phyloP scores from a whole-genome alignment of 1,140 invertebrate species.

The Drosophila miranda region DNA sequence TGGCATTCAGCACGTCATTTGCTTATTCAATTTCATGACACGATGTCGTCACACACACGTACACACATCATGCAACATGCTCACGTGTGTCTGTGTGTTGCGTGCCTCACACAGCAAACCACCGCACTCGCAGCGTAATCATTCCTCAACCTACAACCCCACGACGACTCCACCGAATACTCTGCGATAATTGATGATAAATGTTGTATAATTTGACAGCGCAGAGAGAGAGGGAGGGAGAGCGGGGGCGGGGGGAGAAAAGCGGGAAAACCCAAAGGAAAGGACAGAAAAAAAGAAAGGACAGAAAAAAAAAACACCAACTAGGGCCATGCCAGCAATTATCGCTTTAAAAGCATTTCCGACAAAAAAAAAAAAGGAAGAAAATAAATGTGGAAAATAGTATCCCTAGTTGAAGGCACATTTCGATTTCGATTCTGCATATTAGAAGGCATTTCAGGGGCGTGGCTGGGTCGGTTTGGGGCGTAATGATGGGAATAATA shows the following conservation, averaged over 20 bases:
- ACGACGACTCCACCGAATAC: conserved; percentile 42
- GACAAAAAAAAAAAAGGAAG: conserved; percentile 27
- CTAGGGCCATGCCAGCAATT: conserved; percentile 68
- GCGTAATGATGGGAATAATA: conserved; percentile 56
- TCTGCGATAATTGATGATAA: conserved; percentile 78
- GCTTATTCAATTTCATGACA: conserved; percentile 80
- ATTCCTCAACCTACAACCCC: conserved; percentile 51
- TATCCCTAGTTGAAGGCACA: conserved; percentile 55
- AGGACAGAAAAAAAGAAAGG: conserved; percentile 1
- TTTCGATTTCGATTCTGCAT: conserved; percentile 22
- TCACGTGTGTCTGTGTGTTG: conserved; percentile 30
- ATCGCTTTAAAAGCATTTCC: conserved; percentile 79
- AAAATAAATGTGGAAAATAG: conserved; percentile 36
- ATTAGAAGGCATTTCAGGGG: conserved; percentile 48
- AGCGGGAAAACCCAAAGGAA: conserved; percentile 16
- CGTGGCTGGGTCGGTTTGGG: conserved; percentile 51
- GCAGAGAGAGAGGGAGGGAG: background rate
- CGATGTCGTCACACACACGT: conserved; percentile 57
- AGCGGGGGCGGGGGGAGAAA: no score
- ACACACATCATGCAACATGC: background rate
- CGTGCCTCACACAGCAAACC: conserved; percentile 54
- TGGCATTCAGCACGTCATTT: conserved; percentile 79
- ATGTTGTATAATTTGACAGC: conserved; percentile 79
- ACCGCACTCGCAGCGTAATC: conserved; percentile 32
- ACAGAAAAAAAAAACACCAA: background rate